Evolutionary conservation across 2,797 vertebrate genomes (phyloP), one percentile per base, ranked within the genome.

Genomic region (Erethizon dorsatum): DNA sequence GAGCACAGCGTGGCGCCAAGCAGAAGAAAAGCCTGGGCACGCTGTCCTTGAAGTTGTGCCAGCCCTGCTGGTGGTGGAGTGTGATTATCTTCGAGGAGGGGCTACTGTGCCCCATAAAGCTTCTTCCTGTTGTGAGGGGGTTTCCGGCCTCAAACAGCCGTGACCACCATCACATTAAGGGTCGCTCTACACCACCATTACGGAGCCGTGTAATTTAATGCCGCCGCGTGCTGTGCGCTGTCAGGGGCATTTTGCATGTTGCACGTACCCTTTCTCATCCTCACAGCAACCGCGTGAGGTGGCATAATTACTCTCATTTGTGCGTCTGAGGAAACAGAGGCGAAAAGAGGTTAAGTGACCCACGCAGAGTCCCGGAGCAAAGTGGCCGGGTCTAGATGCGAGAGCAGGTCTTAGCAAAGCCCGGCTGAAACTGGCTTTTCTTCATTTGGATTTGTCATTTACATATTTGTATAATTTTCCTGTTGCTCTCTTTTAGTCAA

Each of bases 391-490:
- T 37, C 54, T 52, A 37, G 41, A n/a, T 57, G 83, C 6, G 17
- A 41, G n/a, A 75, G 9, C 37, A 13, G 59, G 56, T 54, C 78
- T 33, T 18, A 95, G 47, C 45, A 33, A n/a, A 94, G 57, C 31
- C 83, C 33, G 45, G 50, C 80, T 88, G 67, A 69, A 84, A 33
- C 83, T 3, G 22, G 77, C 69, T 85, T 54, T 89, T 63, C 65
- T 87, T 93, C 33, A 1, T 96, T 83, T 71, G 69, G 20, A 86
- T 94, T 91, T 85, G 54, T 89, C 83, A 78, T 93, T 94, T 91
- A 77, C 54, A 82, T 91, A 95, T 97, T 96, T 82, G 82, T 95
- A 24, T 63, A 82, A 18, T 59, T 90, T 96, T 90, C 77, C 54
- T 83, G 0, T 95, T 91, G 86, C 61, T 97, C 57, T 85, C 52